Evolutionary conservation across 2,888 invertebrate genomes (phyloP).

Genomic region (Prosopocoilus inquinatus): DNA sequence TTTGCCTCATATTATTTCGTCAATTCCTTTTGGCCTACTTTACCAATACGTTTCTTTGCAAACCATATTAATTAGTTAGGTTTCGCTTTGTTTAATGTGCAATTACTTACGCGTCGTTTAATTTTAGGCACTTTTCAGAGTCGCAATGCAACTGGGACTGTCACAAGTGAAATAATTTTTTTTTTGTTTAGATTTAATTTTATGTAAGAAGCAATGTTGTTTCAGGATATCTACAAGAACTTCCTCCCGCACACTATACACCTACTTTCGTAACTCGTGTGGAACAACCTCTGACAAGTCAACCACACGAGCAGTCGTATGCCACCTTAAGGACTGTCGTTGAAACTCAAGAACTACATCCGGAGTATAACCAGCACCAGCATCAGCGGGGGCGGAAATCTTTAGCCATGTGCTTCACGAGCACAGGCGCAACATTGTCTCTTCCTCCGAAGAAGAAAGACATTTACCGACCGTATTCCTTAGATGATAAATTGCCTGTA

Average conservation of each 20-base stretch:
- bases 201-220: slow-evolving; percentile 34
- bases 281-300: slow-evolving; percentile 57
- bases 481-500: slow-evolving; percentile 62
- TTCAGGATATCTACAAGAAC: slow-evolving; percentile 76
- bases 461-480: slow-evolving; percentile 84
- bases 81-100: no score
- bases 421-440: slow-evolving; percentile 78
- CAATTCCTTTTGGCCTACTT: no score
- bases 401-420: slow-evolving; percentile 80
- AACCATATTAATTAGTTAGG: no score
- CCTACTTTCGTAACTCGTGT: slow-evolving; percentile 70
- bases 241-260: slow-evolving; percentile 74
- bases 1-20: no score
- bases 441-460: slow-evolving; percentile 89
- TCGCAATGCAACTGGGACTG: not conserved
- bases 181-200: not conserved
- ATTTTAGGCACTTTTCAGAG: no score
- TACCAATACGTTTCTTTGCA: no score
- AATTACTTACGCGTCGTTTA: no score
- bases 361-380: slow-evolving; percentile 36
- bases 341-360: slow-evolving; percentile 47
- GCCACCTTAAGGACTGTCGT: slow-evolving; percentile 56
- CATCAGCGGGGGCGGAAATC: slow-evolving; percentile 61
- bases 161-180: not conserved
- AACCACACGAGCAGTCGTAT: slow-evolving; percentile 54